Base-by-base conservation (phyloP, 1,140 invertebrate genomes). In the Trinorchestia longiramus region DNA sequence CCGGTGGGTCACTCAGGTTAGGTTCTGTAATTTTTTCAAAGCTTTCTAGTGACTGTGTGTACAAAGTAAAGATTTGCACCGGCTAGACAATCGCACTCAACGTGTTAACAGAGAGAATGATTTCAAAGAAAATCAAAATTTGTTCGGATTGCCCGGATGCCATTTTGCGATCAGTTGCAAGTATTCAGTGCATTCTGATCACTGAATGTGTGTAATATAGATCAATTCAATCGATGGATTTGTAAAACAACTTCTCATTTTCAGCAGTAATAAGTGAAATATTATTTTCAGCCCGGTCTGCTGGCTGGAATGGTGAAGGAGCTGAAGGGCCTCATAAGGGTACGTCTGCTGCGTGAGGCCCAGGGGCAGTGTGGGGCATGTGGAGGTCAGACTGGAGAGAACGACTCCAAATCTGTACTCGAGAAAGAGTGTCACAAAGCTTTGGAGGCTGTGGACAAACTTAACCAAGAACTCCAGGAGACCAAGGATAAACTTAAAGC, bases 381-480 rank as follows among this genome's bases (percentile, higher is more conserved):
- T 53, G 47, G 47, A 53, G 47, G 96, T 97, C 98, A 40, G 62
- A 91, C 96, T 98, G 98, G 77, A 97, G 98, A 95, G 98, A 98
- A 97, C 96, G 92, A 94, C 92, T 11, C 92, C 4, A 96, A 97
- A 95, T 96, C 97, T 15, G 96, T 98, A 62, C 97, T 98, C 28
- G 97, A 97, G 95, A 97, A 96, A 77, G 97, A 97, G 97, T 97
- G 97, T 96, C 98, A 97, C 97, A 97, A 96, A 97, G 97, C 97
- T 97, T 97, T 97, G 96, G 98, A 97, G 97, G 97, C 96, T 95
- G 97, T 99, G 53, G 98, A 99, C 57, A 98, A 98, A 95, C 98
- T 98, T 28, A 98, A 98, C 87, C 98, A 98, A 0, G 98, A 98
- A 91, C 97, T 98, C 0, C 97, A 98, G 23, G 96, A 97, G 28